Base-by-base conservation (phyloP, 2,797 vertebrate species). In the Naso thynnoides region DNA sequence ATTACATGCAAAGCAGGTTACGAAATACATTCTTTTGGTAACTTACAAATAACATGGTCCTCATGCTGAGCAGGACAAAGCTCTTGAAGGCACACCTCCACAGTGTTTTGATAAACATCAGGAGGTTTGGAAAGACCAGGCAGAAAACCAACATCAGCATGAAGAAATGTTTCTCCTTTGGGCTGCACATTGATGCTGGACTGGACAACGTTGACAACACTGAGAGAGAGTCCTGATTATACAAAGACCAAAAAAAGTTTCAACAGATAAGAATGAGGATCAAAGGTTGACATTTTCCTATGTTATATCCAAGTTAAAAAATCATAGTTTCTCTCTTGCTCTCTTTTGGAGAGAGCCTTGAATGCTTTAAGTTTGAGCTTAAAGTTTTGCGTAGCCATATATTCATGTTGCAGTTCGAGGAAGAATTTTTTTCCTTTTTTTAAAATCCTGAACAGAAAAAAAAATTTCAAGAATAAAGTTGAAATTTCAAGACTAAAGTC, bases 41-140 rank as follows among this genome's bases (percentile, higher is more conserved):
- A 88, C 94, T 24, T 88, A 96, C 95, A 24, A 86, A 75, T 13
- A 33, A 60, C 91, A 95, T 72, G 39, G 83, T 95, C 82, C 44
- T 93, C 76, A 91, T 47, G 57, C 92, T 92, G 44, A 94, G 94
- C 0, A 58, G 0, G 4, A 92, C 85, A 50, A 92, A 95, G 75
- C 78, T 94, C 85, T 93, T 95, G 89, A 96, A 96, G 58, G 90
- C 70, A 84, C 91, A 93, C 26, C 91, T 94, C 95, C 95, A 96
- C 42, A 95, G 76, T 0, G 93, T 94, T 82, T 96, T 96, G 0
- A 94, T 4, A 49, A 96, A 95, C 54, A 94, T 88, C 81, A 96
- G 82, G 45, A 95, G n/a, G 80, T 96, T 95, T n/a, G 95, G 95
- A 26, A 74, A 93, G 59, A 95, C 80, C 48, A 96, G 79, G 53